Percentiles rank a stretch among this genome's conserved stretches.
Evolutionary conservation across 2,888 invertebrate species (phyloP).

Genomic region (Saturnia japonica): DNA sequence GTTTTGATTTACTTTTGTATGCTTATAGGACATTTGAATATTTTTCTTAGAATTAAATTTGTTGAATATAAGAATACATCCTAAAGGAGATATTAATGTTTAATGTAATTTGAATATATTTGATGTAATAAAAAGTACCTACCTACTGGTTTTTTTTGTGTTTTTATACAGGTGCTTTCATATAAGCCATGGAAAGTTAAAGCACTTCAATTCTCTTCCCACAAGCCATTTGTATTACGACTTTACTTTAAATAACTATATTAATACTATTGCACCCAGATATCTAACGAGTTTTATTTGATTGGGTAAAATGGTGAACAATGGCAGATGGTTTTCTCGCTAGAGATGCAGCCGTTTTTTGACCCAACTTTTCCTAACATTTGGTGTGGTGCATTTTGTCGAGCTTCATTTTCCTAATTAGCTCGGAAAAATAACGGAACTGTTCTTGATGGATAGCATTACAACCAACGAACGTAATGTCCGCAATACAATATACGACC

Average conservation of each 20-base stretch:
- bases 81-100: not conserved
- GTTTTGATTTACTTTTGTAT: slow-evolving; percentile 4
- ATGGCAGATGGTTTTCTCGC: not conserved
- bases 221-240: no score
- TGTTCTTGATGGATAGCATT: no score
- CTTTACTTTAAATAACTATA: no score
- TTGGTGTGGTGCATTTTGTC: not conserved
- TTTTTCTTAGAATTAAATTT: slow-evolving; percentile 10
- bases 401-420: no score
- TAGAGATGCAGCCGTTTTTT: not conserved
- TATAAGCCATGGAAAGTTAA: no score
- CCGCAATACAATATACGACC: no score
- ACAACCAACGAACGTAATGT: no score
- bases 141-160: no score
- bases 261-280: not conserved
- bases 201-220: no score
- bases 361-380: not conserved
- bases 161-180: no score
- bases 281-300: not conserved
- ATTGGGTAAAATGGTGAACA: not conserved
- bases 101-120: not conserved
- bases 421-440: no score
- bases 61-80: not conserved
- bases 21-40: not conserved
- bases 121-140: no score